Evolutionary conservation across 1,140 invertebrate genomes (phyloP).

Genomic region (Heliothis subflexa): DNA sequence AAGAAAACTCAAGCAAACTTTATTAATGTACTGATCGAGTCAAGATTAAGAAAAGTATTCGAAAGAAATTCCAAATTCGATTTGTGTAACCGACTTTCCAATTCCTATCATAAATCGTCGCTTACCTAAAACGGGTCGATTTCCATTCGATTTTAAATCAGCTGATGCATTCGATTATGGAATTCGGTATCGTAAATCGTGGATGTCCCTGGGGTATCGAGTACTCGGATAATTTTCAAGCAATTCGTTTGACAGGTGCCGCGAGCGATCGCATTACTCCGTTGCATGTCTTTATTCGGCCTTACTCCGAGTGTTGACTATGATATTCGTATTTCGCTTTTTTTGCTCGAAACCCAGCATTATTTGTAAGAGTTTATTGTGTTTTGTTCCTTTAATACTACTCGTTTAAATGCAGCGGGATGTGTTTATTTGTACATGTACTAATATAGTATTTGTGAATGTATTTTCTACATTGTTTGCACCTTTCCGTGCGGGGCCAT

Average conservation of each 20-base stretch:
- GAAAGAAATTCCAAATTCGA: conserved; percentile 41
- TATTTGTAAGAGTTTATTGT: conserved; percentile 16
- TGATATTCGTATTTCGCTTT: neutral
- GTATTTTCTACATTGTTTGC: conserved; percentile 5
- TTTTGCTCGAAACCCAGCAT: neutral
- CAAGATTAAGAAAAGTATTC: conserved; percentile 9
- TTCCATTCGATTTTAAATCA: conserved; percentile 39
- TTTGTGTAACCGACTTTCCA: conserved; percentile 39
- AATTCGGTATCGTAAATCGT: conserved; percentile 45
- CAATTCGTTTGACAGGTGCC: conserved; percentile 58
- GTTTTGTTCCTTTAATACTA: conserved; percentile 8
- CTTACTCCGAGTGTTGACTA: conserved; percentile 41
- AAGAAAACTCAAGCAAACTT: neutral
- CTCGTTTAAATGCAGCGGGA: conserved; percentile 2
- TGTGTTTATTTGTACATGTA: conserved; percentile 23
- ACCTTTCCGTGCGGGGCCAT: conserved; percentile 3
- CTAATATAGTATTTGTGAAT: conserved; percentile 1
- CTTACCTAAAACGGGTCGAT: conserved; percentile 36
- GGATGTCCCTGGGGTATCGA: conserved; percentile 37
- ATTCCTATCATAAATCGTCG: conserved; percentile 40
- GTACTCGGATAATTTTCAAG: conserved; percentile 46
- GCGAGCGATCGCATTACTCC: conserved; percentile 49
- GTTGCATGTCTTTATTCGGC: conserved; percentile 55
- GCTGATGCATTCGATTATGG: conserved; percentile 46
- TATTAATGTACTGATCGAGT: conserved; percentile 5